These are phyloP conservation scores for Adelosebastes latens DNA, from an alignment of 2,797 vertebrate species.

Conservation along the genomic window DNA sequence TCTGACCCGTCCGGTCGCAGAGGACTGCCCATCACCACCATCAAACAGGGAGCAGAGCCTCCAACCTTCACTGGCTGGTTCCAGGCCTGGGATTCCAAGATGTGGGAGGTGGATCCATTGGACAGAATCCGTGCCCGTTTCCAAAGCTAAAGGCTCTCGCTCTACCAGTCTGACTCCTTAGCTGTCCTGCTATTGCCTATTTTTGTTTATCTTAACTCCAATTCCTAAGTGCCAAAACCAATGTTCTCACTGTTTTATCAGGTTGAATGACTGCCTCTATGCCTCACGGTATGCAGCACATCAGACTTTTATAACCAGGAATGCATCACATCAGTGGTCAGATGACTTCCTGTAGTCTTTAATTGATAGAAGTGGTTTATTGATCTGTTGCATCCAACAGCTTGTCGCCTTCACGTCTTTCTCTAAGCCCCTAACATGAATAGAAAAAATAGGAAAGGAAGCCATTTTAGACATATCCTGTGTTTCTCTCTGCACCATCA, in stretches of 20 bases:
- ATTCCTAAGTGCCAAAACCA: constrained; percentile 68
- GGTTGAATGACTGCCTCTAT: constrained; percentile 20
- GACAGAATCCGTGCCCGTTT: constrained; percentile 71
- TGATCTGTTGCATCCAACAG: constrained; percentile 31
- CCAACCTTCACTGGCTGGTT: constrained; percentile 87
- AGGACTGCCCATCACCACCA: constrained; percentile 77
- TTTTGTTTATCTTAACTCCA: constrained; percentile 25
- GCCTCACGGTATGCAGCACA: constrained; percentile 22
- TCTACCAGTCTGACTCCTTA: not conserved
- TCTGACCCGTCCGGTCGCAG: constrained; percentile 80
- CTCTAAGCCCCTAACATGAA: not conserved
- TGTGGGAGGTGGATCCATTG: constrained; percentile 82
- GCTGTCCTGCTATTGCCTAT: constrained; percentile 3
- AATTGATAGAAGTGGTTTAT: constrained; percentile 21
- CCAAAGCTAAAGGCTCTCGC: constrained; percentile 44
- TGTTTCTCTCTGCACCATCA: not conserved
- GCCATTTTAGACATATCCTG: constrained; percentile 14
- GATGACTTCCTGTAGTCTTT: constrained; percentile 4
- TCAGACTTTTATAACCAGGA: constrained; percentile 7
- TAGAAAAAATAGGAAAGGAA: constrained; percentile 15
- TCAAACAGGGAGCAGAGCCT: constrained; percentile 84
- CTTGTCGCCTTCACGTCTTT: not conserved
- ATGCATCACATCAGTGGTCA: constrained; percentile 6
- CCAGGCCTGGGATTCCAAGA: constrained; percentile 84
- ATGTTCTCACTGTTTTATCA: constrained; percentile 18